Evolutionary conservation across 2,113 vertebrate species (phyloP).

Genomic region (Notechis scutatus): DNA sequence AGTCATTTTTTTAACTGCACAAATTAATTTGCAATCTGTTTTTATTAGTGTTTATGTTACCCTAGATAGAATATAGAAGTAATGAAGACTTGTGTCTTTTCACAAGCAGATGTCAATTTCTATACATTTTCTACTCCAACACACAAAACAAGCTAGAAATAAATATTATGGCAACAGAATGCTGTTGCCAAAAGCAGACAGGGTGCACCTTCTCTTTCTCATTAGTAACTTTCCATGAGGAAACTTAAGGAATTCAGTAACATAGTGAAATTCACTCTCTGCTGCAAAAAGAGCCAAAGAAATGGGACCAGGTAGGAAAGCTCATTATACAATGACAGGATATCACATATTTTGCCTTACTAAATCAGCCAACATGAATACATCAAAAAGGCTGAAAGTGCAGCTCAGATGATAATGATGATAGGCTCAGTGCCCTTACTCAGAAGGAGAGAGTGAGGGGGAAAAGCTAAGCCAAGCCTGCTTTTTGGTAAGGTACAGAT

Average conservation of each 20-base stretch:
- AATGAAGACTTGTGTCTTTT: neutral
- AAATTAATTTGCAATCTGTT: neutral
- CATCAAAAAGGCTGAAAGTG: neutral
- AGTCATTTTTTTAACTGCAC: neutral
- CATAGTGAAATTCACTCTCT: neutral
- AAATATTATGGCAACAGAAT: neutral
- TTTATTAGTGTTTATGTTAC: neutral
- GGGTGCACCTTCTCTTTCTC: neutral
- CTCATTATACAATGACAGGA: too few species aligned
- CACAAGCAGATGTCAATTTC: neutral
- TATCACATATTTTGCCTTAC: neutral
- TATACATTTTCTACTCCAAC: neutral
- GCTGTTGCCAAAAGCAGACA: neutral
- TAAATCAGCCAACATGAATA: neutral
- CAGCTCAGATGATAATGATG: neutral
- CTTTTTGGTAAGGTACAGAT: neutral
- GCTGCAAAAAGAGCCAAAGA: neutral
- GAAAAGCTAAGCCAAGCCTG: neutral
- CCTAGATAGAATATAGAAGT: neutral
- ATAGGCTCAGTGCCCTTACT: neutral
- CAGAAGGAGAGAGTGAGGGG: neutral
- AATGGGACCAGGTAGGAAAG: neutral
- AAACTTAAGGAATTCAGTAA: neutral
- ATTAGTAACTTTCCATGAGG: neutral
- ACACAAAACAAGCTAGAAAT: neutral